Conservation (phyloP, 2,797 vertebrate genomes). For the Austrolebias charrua region DNA sequence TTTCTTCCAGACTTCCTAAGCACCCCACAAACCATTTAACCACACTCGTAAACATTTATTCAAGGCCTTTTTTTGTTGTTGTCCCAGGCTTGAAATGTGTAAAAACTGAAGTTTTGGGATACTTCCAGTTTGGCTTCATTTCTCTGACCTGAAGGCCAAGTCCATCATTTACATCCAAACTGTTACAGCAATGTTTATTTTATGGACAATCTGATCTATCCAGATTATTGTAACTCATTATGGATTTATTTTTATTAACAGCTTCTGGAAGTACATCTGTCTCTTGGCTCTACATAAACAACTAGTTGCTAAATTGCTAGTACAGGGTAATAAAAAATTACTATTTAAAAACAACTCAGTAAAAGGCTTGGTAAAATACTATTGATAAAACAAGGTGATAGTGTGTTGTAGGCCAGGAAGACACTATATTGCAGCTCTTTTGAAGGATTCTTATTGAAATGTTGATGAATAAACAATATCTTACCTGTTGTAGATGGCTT, state of each 20-base stretch:
- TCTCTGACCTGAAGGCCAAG: background rate
- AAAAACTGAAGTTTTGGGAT: background rate
- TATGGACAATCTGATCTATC: constrained; percentile 1
- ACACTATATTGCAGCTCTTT: too few species aligned
- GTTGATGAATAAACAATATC: too few species aligned
- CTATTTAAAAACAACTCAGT: background rate
- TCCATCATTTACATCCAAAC: background rate
- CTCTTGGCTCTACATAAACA: too few species aligned
- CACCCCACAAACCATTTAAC: too few species aligned
- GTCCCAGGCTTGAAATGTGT: background rate
- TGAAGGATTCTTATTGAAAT: too few species aligned
- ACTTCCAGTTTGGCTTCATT: background rate
- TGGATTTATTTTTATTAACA: background rate
- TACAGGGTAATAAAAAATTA: background rate
- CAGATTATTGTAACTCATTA: background rate
- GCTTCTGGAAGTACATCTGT: background rate
- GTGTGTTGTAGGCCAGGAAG: too few species aligned
- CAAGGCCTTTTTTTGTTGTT: too few species aligned
- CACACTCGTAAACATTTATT: too few species aligned
- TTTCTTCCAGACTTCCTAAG: too few species aligned
- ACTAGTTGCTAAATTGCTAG: background rate
- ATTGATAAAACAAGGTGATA: too few species aligned
- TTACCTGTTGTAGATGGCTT: too few species aligned
- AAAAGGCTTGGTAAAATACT: background rate
- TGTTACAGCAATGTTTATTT: background rate